Base-by-base conservation (phyloP, 2,797 vertebrate species). In the Darevskia nairensis region DNA sequence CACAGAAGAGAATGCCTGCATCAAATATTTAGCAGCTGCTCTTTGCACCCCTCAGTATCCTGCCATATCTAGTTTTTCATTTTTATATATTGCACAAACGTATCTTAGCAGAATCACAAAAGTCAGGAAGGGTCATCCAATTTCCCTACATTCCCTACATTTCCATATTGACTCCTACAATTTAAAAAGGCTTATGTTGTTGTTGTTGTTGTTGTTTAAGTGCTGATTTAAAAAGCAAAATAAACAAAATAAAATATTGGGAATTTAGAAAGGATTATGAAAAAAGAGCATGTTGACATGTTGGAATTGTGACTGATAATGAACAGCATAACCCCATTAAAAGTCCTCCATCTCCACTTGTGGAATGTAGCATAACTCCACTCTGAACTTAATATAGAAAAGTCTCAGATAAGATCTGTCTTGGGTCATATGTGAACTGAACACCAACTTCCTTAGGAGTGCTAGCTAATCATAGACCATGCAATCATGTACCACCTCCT, bases 1-100 rank as follows among this genome's bases (percentile, higher is more conserved):
- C 23, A 79, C 3, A 10, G 75, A 92, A 91, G 55, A 85, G 82
- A 89, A 84, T 17, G 84, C 17, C 44, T 93, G 10, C 75, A 23
- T 77, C 88, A 89, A 81, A 86, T 82, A 84, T 92, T 89, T 85
- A 59, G 23, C 35, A 75, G n/a, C 0, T 2, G 0, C 46, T 92
- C 77, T 32, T 80, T 87, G 9, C 32, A 75, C 41, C 80, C 80
- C 90, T 87, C 61, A 32, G 32, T 88, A 68, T 86, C 92, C 82
- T 66, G 81, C 17, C 66, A 77, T 23, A 74, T 59, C 66, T 76
- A 81, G 82, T n/a, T 86, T 29, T 90, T 32, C 6, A 27, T 9
- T 87, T 89, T 41, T 1, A 82, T 61, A 71, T 11, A 82, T 78
- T 88, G 79, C 41, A 25, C 32, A 86, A 83, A 89, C 71, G 83